Conservation (phyloP, 2,888 invertebrate genomes). For the Busseola fusca region DNA sequence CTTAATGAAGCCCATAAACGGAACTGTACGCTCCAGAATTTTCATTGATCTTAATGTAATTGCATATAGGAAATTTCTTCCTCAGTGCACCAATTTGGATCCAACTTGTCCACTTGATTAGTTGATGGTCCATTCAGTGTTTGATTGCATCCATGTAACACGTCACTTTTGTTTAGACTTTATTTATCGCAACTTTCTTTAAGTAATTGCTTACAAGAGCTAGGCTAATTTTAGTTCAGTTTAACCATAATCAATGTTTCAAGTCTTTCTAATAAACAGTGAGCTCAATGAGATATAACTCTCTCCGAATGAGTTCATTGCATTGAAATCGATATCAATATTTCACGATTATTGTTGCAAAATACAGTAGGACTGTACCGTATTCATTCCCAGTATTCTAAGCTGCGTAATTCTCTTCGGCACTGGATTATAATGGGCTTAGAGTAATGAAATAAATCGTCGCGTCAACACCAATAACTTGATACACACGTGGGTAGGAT, state of each 20-base stretch:
- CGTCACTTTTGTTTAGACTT: constrained; percentile 57
- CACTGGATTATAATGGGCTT: constrained; percentile 66
- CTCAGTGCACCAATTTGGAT: constrained; percentile 68
- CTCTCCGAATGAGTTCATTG: constrained; percentile 35
- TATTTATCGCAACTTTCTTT: constrained; percentile 61
- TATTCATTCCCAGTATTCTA: constrained; percentile 58
- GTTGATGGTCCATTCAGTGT: constrained; percentile 75
- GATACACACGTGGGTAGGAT: constrained; percentile 70
- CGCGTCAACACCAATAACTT: constrained; percentile 68
- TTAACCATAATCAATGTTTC: constrained; percentile 39
- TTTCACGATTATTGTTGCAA: constrained; percentile 51
- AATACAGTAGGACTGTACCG: constrained; percentile 49
- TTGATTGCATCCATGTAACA: constrained; percentile 62
- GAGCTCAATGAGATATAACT: constrained; percentile 44
- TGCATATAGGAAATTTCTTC: constrained; percentile 66
- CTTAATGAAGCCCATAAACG: constrained; percentile 86
- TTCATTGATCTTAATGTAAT: constrained; percentile 79
- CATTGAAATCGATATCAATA: constrained; percentile 48
- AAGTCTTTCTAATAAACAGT: constrained; percentile 35
- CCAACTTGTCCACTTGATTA: constrained; percentile 65
- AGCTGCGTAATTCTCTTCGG: constrained; percentile 65
- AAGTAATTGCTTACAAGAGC: constrained; percentile 44
- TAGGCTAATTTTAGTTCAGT: constrained; percentile 39
- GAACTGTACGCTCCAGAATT: constrained; percentile 80
- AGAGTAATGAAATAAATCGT: constrained; percentile 72